Evolutionary conservation across 1,140 invertebrate species (phyloP), one percentile per base, ranked within the genome.

Genomic region (Apis florea): DNA sequence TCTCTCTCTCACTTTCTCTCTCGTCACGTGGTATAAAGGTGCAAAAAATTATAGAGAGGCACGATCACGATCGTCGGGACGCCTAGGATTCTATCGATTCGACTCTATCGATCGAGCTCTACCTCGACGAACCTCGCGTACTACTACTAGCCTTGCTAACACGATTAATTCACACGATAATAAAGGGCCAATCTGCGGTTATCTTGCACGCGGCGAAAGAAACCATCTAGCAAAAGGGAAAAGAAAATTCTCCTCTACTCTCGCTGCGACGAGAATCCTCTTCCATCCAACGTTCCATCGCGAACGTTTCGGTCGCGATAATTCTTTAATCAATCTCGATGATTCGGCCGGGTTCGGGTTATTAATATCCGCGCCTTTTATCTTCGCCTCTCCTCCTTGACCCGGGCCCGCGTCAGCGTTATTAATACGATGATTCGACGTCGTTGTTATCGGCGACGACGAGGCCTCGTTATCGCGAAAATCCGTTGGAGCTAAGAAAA

Each of bases 11-110:
- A 21, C n/a, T 31, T 13, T 26, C 15, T 31, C 47, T 79, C 59
- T 67, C 63, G 56, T 83, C 53, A 67, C 66, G 85, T 77, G 63
- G 84, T 89, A 85, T 84, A 89, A 88, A 87, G 85, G 79, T 85
- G 82, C 78, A 86, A 89, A 88, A 88, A 83, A 74, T 58, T 68
- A n/a, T n/a, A 72, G 73, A 83, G 84, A 88, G 85, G 80, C 88
- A 88, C 87, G 84, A 71, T 83, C 69, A 73, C 31, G 31, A 40
- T 59, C 73, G 58, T 54, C 64, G 67, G 56, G 49, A 75, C 71
- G n/a, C 40, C 82, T 75, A 69, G 13, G 31, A 66, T 64, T 4
- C 31, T 40, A 40, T 5, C 31, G 56, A 69, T 40, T 40, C 78
- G 82, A 75, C 67, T 51, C 82, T n/a, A 58, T 78, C 77, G n/a